These are phyloP conservation scores for Drosophila neocordata DNA, from an alignment of 1,140 invertebrate genomes.

Conservation along the genomic window DNA sequence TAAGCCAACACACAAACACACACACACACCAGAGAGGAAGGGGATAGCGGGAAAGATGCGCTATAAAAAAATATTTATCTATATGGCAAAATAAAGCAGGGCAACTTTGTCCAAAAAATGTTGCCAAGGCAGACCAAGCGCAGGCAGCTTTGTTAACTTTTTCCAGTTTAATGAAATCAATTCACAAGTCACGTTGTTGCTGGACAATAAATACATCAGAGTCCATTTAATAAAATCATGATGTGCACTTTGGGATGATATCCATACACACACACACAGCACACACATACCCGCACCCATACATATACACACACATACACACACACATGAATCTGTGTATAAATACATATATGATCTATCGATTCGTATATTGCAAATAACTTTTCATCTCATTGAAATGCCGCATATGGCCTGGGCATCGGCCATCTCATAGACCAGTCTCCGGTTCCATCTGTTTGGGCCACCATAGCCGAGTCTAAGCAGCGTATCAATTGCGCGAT, in stretches of 20 bases:
- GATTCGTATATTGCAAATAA: slow-evolving; percentile 74
- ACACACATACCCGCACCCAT: slow-evolving; percentile 1
- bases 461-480: neutral
- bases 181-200: slow-evolving; percentile 83
- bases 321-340: slow-evolving; percentile 7
- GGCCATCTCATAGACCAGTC: slow-evolving; percentile 2
- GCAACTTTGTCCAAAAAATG: slow-evolving; percentile 67
- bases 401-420: slow-evolving; percentile 45
- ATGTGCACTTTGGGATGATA: slow-evolving; percentile 79
- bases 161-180: slow-evolving; percentile 82
- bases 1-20: slow-evolving; percentile 63
- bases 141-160: slow-evolving; percentile 75
- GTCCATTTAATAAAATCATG: slow-evolving; percentile 83
- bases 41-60: slow-evolving; percentile 1
- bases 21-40: slow-evolving; percentile 11
- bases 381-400: slow-evolving; percentile 74
- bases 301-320: slow-evolving; percentile 16
- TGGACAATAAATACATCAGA: slow-evolving; percentile 83
- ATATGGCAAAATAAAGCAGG: slow-evolving; percentile 60
- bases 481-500: slow-evolving; percentile 62
- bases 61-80: slow-evolving; percentile 71
- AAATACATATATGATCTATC: slow-evolving; percentile 45
- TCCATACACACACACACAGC: slow-evolving; percentile 24
- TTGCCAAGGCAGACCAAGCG: slow-evolving; percentile 30
- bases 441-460: neutral